These are phyloP conservation scores for Synergus itoensis DNA, from an alignment of 2,888 invertebrate species.

Conservation along the genomic window DNA sequence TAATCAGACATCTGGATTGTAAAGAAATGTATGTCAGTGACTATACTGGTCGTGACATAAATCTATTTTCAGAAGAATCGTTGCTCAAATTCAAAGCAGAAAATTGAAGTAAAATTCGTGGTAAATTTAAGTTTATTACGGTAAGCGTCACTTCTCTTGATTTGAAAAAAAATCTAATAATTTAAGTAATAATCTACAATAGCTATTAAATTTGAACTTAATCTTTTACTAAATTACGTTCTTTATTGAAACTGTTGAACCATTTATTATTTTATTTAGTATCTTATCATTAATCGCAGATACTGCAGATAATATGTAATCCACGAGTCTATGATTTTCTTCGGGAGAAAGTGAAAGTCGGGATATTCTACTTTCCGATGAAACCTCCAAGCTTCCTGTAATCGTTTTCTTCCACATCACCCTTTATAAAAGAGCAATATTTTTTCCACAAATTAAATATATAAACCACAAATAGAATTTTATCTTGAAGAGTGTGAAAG, in stretches of 20 bases:
- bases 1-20: conserved; percentile 28
- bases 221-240: background rate
- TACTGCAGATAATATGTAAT: conserved; percentile 6
- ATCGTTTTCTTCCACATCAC: background rate
- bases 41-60: conserved; percentile 35
- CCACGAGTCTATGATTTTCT: conserved; percentile 25
- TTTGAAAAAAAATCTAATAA: background rate
- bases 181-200: too few species aligned
- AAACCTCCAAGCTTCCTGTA: background rate
- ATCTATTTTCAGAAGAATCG: conserved; percentile 37
- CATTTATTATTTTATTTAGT: background rate
- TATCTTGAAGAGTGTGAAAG: background rate
- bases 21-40: conserved; percentile 39
- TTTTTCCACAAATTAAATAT: conserved; percentile 23
- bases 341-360: conserved; percentile 34
- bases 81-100: conserved; percentile 18
- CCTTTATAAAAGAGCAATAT: background rate
- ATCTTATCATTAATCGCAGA: conserved; percentile 1
- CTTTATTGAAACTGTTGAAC: background rate
- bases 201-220: background rate
- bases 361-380: conserved; percentile 10
- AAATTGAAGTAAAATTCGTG: background rate
- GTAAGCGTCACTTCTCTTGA: background rate
- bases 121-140: background rate
- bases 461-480: background rate